Conservation (phyloP, 35 echinoderm and acorn worm species). For the Diadema setosum region DNA sequence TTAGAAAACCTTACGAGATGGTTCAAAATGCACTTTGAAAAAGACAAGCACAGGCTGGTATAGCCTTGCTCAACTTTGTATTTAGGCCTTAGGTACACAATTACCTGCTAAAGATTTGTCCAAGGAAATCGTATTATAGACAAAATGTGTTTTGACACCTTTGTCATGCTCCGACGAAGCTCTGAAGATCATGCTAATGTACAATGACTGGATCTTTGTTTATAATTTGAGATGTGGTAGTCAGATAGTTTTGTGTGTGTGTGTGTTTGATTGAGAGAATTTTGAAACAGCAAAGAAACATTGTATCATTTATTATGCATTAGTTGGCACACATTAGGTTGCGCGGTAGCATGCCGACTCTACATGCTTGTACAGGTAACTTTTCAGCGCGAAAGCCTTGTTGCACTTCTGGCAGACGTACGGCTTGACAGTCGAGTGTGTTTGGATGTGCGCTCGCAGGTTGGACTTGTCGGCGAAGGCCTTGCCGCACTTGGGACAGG, state of each 20-base stretch:
- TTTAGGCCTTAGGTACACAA: no score
- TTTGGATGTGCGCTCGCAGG: conserved; percentile 92
- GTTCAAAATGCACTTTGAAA: no score
- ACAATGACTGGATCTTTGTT: neutral
- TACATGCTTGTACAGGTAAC: conserved; percentile 97
- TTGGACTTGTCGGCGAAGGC: conserved; percentile 99
- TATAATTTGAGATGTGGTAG: neutral
- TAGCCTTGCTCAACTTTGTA: no score
- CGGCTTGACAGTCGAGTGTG: conserved; percentile 90
- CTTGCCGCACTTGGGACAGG: conserved; percentile 91
- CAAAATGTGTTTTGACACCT: neutral
- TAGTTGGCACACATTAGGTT: neutral
- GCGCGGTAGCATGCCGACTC: conserved; percentile 69
- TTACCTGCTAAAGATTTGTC: no score
- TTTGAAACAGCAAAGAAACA: neutral
- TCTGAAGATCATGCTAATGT: neutral
- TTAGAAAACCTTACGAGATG: no score
- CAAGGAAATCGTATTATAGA: no score
- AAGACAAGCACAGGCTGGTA: no score
- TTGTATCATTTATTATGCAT: neutral
- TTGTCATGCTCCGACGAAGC: neutral
- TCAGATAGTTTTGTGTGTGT: neutral
- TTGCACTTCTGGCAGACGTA: conserved; percentile 97
- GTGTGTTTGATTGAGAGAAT: neutral
- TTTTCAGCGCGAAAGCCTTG: conserved; percentile 96